These are phyloP conservation scores for Melospiza melodia DNA, from an alignment of 2,113 vertebrate species.

Conservation along the genomic window DNA sequence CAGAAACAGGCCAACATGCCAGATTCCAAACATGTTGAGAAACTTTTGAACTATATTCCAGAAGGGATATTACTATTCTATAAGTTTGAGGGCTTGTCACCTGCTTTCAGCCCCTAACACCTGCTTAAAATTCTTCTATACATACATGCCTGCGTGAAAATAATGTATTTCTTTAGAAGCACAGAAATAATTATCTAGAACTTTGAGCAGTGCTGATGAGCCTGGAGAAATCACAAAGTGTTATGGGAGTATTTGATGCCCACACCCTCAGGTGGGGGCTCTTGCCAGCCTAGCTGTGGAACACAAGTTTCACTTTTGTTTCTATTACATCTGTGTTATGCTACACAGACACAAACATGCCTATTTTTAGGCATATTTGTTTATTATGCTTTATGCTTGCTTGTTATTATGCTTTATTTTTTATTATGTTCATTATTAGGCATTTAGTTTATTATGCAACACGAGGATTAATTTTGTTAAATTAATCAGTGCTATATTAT, in stretches of 20 bases:
- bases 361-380: too few species aligned
- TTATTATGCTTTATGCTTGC: too few species aligned
- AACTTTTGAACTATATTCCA: background rate
- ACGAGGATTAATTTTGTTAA: background rate
- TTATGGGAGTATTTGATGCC: background rate
- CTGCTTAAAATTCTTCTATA: background rate
- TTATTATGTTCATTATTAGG: too few species aligned
- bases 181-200: background rate
- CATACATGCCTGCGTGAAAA: background rate
- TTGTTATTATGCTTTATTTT: too few species aligned
- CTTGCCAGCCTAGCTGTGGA: background rate
- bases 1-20: background rate
- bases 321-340: background rate
- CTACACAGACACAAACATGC: background rate
- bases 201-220: background rate
- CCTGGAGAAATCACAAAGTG: background rate
- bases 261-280: background rate
- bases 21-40: background rate
- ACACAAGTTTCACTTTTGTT: background rate
- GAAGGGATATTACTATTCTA: background rate
- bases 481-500: background rate
- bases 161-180: background rate
- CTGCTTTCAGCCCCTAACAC: background rate
- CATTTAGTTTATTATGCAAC: background rate
- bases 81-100: background rate